phyloP scores from a whole-genome alignment of 2,113 vertebrate species.

The Nycticebus coucang region DNA sequence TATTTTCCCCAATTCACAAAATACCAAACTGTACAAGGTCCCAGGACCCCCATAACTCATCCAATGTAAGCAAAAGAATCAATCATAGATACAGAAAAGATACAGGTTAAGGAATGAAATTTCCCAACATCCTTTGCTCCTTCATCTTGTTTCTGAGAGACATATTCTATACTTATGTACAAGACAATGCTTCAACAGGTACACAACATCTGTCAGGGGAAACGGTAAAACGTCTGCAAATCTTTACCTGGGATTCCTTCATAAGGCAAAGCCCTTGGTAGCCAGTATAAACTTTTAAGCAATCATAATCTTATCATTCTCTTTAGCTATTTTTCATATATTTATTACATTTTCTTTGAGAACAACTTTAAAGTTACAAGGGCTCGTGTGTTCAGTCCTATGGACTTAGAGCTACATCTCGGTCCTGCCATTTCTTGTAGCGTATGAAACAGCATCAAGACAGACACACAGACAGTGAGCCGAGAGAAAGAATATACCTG shows the following conservation, averaged over 20 bases:
- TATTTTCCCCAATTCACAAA: background rate
- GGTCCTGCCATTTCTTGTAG: background rate
- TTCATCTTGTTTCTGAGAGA: conserved; percentile 19
- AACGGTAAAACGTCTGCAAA: background rate
- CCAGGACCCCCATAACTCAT: background rate
- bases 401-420: background rate
- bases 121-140: background rate
- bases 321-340: background rate
- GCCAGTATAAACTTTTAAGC: background rate
- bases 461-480: background rate
- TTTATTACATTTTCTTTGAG: background rate
- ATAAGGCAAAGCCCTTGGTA: background rate
- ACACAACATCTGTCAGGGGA: background rate
- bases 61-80: background rate
- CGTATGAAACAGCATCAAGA: background rate
- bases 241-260: background rate
- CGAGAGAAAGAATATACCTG: background rate
- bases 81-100: background rate
- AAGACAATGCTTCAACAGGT: background rate
- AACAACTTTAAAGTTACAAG: background rate
- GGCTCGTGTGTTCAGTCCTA: background rate
- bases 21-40: background rate
- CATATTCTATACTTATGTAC: background rate
- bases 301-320: background rate
- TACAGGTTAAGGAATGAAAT: background rate